Conservation (phyloP, 2,888 invertebrate species). For the Philhelius pedissequus region DNA sequence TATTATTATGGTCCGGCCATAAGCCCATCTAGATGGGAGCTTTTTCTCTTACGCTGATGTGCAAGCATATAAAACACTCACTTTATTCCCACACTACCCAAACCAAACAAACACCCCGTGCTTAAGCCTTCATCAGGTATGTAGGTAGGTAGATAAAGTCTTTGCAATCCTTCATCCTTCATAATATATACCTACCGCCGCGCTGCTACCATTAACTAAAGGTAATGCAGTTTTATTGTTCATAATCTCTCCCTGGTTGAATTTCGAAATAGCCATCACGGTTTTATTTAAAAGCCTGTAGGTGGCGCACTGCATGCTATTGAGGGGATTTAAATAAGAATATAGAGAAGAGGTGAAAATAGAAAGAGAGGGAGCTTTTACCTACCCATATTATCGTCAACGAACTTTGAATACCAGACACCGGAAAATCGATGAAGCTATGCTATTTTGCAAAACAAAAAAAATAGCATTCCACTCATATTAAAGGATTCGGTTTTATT, state of each 20-base stretch:
- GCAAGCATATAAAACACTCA: neutral
- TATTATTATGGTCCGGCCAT: neutral
- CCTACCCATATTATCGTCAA: neutral
- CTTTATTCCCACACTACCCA: neutral
- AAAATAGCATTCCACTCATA: neutral
- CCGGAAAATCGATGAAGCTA: slow-evolving; percentile 63
- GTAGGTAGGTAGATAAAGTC: neutral
- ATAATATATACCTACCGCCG: neutral
- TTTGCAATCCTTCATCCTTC: neutral
- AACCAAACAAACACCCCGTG: too few species aligned
- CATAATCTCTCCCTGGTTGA: slow-evolving; percentile 27
- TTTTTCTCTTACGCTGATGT: neutral
- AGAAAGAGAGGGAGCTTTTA: slow-evolving; percentile 21
- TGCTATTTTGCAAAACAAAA: neutral
- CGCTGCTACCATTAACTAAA: too few species aligned
- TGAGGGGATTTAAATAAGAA: neutral
- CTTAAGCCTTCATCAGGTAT: neutral
- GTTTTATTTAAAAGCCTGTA: slow-evolving; percentile 28
- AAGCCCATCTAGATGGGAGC: neutral
- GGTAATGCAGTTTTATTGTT: slow-evolving; percentile 14
- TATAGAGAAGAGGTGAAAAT: neutral
- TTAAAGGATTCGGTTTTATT: neutral
- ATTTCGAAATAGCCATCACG: slow-evolving; percentile 12
- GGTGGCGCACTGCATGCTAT: neutral
- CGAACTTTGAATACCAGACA: slow-evolving; percentile 49